Percentiles rank a stretch among this genome's conserved stretches.
These are phyloP conservation scores for Pyxicephalus adspersus DNA, from an alignment of 2,113 vertebrate genomes.

Conservation along the genomic window DNA sequence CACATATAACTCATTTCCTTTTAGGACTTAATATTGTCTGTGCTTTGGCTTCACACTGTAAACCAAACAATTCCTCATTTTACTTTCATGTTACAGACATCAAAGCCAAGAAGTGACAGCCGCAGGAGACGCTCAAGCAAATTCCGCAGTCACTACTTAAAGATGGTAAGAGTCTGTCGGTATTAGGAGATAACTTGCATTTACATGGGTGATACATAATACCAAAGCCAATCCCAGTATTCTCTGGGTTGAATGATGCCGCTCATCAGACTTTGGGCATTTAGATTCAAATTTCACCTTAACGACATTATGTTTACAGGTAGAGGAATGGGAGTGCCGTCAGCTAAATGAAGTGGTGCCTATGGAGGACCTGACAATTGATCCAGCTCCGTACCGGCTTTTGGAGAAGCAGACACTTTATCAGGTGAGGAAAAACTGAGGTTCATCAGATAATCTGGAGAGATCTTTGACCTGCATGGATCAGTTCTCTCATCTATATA, in stretches of 20 bases:
- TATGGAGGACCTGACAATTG: background rate
- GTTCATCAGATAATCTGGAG: background rate
- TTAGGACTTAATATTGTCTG: no score
- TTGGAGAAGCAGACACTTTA: slow-evolving; percentile 56
- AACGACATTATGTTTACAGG: slow-evolving; percentile 29
- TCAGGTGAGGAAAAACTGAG: slow-evolving; percentile 42
- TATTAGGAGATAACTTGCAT: no score
- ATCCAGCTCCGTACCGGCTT: slow-evolving; percentile 56
- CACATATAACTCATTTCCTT: no score
- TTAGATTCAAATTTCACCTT: no score
- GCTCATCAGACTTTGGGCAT: no score
- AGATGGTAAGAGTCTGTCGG: background rate
- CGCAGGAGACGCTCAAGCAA: slow-evolving; percentile 22
- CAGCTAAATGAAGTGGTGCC: slow-evolving; percentile 48
- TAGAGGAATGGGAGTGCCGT: slow-evolving; percentile 56
- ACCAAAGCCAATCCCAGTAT: no score
- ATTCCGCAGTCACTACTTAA: slow-evolving; percentile 38
- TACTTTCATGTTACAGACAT: background rate
- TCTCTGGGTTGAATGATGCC: no score
- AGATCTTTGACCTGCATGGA: no score
- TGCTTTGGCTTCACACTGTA: no score
- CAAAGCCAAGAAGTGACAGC: background rate
- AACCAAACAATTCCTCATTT: background rate
- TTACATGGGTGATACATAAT: no score
- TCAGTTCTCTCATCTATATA: no score